A percentile compares a stretch with the other conserved stretches of the same genome.
Evolutionary conservation across 2,888 invertebrate genomes (phyloP).

Genomic region (Melolontha melolontha): DNA sequence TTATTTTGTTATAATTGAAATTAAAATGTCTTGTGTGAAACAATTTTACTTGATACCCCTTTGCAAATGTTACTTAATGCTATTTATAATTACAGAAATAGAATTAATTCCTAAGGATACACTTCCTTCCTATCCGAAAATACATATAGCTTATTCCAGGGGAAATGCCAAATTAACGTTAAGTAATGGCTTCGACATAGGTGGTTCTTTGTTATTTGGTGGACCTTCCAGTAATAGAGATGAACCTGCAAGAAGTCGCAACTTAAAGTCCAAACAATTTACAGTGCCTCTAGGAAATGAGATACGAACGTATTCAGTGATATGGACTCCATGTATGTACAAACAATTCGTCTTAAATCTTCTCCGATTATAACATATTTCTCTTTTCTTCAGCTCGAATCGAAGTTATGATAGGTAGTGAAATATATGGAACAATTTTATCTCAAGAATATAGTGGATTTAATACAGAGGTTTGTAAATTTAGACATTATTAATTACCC

Average conservation of each 20-base stretch:
- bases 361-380: background rate
- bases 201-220: slow-evolving; percentile 66
- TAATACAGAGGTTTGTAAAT: slow-evolving; percentile 10
- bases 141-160: slow-evolving; percentile 60
- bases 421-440: slow-evolving; percentile 23
- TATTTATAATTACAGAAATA: slow-evolving; percentile 28
- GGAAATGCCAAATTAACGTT: slow-evolving; percentile 61
- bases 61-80: too few relatives aligned
- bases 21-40: too few relatives aligned
- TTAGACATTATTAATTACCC: background rate
- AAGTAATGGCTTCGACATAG: slow-evolving; percentile 61
- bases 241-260: slow-evolving; percentile 61
- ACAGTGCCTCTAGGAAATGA: slow-evolving; percentile 58
- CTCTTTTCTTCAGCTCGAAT: slow-evolving; percentile 29
- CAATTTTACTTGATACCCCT: too few relatives aligned
- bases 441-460: slow-evolving; percentile 15
- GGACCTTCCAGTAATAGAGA: slow-evolving; percentile 65
- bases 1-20: too few relatives aligned
- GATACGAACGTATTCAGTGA: slow-evolving; percentile 74
- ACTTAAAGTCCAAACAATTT: slow-evolving; percentile 54
- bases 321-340: slow-evolving; percentile 73
- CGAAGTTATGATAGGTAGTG: slow-evolving; percentile 7
- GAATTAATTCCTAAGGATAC: slow-evolving; percentile 40
- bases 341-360: background rate
- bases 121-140: slow-evolving; percentile 45